These are phyloP conservation scores for Unio delphinus DNA, from an alignment of 2,888 invertebrate species.

Conservation along the genomic window DNA sequence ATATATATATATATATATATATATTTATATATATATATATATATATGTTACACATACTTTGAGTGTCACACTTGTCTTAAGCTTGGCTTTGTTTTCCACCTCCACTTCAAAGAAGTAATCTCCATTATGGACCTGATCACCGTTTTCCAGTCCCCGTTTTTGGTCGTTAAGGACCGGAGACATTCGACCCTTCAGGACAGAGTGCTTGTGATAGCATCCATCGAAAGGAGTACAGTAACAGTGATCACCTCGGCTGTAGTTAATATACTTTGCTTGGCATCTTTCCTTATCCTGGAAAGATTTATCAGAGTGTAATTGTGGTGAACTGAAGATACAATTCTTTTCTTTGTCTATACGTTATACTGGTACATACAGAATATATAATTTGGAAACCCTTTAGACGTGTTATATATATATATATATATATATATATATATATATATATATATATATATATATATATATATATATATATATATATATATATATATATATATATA, in stretches of 20 bases:
- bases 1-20: too few species aligned
- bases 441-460: too few species aligned
- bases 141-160: constrained; percentile 25
- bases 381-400: too few species aligned
- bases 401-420: too few species aligned
- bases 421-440: too few species aligned
- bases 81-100: constrained; percentile 43
- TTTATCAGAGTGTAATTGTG: not conserved
- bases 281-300: constrained; percentile 19
- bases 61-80: constrained; percentile 21
- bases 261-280: constrained; percentile 25
- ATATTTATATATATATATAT: too few species aligned
- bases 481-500: too few species aligned
- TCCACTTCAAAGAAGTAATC: constrained; percentile 48
- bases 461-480: too few species aligned
- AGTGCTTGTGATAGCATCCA: constrained; percentile 45
- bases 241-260: constrained; percentile 28
- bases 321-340: too few species aligned
- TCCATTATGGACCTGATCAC: constrained; percentile 38
- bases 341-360: too few species aligned
- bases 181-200: constrained; percentile 29
- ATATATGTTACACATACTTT: constrained; percentile 26
- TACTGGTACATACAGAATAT: too few species aligned
- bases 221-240: constrained; percentile 48
- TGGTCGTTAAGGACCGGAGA: constrained; percentile 5